Conservation (phyloP, 1,140 invertebrate genomes). For the Alviniconcha marisindica region DNA sequence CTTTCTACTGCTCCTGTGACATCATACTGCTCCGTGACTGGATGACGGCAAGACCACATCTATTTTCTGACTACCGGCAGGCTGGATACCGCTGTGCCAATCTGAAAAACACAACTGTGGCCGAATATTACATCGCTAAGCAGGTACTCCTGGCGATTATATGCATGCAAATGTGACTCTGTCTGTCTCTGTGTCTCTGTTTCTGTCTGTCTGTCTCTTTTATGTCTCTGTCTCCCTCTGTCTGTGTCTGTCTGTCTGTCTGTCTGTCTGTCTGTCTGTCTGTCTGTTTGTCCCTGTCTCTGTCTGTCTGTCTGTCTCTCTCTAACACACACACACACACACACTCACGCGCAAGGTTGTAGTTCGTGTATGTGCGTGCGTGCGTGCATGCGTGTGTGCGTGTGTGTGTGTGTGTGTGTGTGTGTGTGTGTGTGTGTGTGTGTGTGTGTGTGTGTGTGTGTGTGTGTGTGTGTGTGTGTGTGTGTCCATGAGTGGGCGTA, state of each 20-base stretch:
- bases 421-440: too few relatives aligned
- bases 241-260: background rate
- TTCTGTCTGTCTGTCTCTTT: background rate
- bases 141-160: background rate
- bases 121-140: background rate
- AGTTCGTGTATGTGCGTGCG: too few relatives aligned
- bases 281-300: background rate
- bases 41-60: background rate
- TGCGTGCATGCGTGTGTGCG: background rate
- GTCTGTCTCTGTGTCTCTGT: background rate
- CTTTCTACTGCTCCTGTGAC: background rate
- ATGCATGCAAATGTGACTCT: background rate
- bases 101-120: background rate
- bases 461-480: too few relatives aligned
- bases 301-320: too few relatives aligned
- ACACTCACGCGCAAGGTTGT: too few relatives aligned
- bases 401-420: too few relatives aligned
- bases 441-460: too few relatives aligned
- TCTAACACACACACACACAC: too few relatives aligned
- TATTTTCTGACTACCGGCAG: background rate
- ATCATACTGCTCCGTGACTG: background rate
- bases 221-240: background rate
- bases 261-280: constrained; percentile 6
- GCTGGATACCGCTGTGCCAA: background rate
- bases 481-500: too few relatives aligned